phyloP scores from a whole-genome alignment of 1,140 invertebrate species.

The Trichonephila inaurata region DNA sequence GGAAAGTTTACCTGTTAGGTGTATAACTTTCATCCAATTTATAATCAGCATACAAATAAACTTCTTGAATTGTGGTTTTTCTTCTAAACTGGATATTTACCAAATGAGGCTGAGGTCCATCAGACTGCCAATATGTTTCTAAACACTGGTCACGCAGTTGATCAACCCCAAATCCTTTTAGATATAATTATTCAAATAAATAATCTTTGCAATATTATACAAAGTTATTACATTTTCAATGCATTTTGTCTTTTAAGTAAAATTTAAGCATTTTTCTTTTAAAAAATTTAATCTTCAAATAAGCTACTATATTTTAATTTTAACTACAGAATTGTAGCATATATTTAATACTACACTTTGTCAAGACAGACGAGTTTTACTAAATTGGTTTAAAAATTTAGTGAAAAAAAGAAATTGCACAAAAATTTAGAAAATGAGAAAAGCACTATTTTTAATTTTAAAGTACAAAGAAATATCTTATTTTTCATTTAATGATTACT shows the following conservation, averaged over 20 bases:
- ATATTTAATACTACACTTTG: no score
- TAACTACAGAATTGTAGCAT: no score
- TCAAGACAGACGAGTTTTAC: no score
- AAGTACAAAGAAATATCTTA: no score
- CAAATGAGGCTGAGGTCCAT: constrained; percentile 97
- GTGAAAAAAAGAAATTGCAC: no score
- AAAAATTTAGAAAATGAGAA: no score
- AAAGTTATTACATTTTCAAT: background rate
- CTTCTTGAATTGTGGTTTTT: constrained; percentile 96
- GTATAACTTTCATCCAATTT: constrained; percentile 99
- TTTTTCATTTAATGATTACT: no score
- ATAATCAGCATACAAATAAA: constrained; percentile 98
- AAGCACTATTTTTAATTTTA: no score
- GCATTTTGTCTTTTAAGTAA: background rate
- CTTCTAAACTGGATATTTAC: constrained; percentile 98
- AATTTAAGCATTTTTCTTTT: background rate
- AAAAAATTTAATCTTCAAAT: no score
- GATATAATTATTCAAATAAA: constrained; percentile 29
- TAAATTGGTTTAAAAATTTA: no score
- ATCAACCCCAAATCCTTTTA: constrained; percentile 96
- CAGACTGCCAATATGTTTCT: constrained; percentile 99
- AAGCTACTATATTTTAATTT: no score
- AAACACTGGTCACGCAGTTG: constrained; percentile 96
- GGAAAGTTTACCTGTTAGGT: constrained; percentile 87
- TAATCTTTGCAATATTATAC: constrained; percentile 40